phyloP scores from a whole-genome alignment of 2,888 invertebrate species.

The Laothoe populi region DNA sequence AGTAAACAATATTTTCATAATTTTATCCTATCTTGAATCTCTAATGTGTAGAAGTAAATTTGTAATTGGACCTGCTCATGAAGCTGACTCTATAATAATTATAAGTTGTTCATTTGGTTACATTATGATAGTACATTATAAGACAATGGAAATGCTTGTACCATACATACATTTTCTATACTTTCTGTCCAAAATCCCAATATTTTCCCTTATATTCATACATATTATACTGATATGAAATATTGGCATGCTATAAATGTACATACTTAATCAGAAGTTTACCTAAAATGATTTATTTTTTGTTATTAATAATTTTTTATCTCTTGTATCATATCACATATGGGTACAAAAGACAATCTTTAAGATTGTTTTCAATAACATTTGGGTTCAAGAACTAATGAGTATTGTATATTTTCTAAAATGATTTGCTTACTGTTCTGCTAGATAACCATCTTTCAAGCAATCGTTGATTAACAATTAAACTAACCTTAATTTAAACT shows the following conservation, averaged over 20 bases:
- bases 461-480: conserved; percentile 3
- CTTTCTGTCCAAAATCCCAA: too few species aligned
- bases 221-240: too few species aligned
- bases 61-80: conserved; percentile 2
- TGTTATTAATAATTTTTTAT: not conserved
- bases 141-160: too few species aligned
- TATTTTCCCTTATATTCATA: too few species aligned
- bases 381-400: not conserved
- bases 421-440: not conserved
- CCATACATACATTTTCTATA: too few species aligned
- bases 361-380: conserved; percentile 5
- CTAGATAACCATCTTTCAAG: conserved; percentile 8
- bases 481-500: conserved; percentile 7
- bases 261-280: too few species aligned
- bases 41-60: not conserved
- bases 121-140: not conserved
- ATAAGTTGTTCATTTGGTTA: not conserved
- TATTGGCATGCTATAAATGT: too few species aligned
- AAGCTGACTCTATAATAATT: not conserved
- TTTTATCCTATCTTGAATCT: too few species aligned
- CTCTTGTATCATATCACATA: not conserved
- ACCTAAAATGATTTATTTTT: too few species aligned
- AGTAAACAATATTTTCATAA: too few species aligned
- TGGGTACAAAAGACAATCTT: not conserved
- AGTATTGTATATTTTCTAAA: not conserved